Conservation (phyloP, 1,140 invertebrate species). For the Lanistes nyassanus region DNA sequence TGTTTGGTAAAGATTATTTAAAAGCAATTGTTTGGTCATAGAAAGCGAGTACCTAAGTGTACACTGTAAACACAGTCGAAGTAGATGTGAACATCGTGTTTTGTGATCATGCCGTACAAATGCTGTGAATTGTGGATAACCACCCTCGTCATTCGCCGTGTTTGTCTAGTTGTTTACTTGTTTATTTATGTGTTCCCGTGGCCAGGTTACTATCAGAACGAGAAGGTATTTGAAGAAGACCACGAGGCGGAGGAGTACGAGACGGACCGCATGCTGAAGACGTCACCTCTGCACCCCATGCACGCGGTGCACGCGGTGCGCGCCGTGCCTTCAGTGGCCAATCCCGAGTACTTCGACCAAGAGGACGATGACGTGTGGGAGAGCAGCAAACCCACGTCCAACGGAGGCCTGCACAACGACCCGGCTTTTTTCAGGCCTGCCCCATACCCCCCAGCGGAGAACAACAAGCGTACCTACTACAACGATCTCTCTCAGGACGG, state of each 20-base stretch:
- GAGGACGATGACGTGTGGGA: constrained; percentile 30
- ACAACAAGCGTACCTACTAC: constrained; percentile 6
- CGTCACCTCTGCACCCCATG: not conserved
- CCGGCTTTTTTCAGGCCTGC: not conserved
- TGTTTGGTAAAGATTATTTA: too few species aligned
- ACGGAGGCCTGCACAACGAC: constrained; percentile 2
- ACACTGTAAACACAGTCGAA: too few species aligned
- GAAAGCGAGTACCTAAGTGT: too few species aligned
- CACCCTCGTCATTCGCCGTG: not conserved
- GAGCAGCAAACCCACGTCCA: constrained; percentile 10
- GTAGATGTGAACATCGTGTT: too few species aligned
- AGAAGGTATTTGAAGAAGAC: constrained; percentile 30
- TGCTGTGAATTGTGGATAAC: too few species aligned
- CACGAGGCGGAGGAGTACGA: constrained; percentile 5
- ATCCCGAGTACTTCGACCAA: constrained; percentile 36
- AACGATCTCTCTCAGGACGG: constrained; percentile 1
- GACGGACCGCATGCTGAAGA: constrained; percentile 22
- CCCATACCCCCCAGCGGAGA: not conserved
- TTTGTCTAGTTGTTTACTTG: not conserved
- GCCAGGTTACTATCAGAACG: constrained; percentile 41
- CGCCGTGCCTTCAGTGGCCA: constrained; percentile 22
- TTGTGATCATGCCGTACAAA: too few species aligned
- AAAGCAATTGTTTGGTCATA: too few species aligned
- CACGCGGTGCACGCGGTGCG: not conserved
- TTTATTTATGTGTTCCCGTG: too few species aligned